phyloP scores from a whole-genome alignment of 2,797 vertebrate species.

The Sciurus vulgaris region DNA sequence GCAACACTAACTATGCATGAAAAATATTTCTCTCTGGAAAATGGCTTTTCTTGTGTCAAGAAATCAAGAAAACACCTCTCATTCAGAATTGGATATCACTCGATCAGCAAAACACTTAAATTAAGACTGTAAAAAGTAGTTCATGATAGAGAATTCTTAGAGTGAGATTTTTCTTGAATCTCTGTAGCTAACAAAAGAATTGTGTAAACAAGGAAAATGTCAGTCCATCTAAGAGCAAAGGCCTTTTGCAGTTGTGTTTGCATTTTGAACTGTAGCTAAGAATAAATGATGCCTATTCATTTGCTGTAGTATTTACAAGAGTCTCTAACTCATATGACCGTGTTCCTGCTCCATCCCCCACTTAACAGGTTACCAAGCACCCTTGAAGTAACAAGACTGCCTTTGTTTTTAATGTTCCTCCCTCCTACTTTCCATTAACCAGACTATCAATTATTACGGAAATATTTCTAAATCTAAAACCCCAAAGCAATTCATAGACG shows the following conservation, averaged over 20 bases:
- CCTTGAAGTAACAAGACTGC: slow-evolving; percentile 71
- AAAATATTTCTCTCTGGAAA: slow-evolving; percentile 67
- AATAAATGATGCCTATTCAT: slow-evolving; percentile 40
- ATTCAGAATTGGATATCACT: neutral
- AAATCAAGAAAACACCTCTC: slow-evolving; percentile 38
- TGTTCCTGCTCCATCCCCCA: slow-evolving; percentile 12
- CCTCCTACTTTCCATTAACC: slow-evolving; percentile 60
- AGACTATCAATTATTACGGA: slow-evolving; percentile 63
- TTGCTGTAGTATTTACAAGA: slow-evolving; percentile 62
- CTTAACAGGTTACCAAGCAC: slow-evolving; percentile 42
- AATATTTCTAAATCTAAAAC: slow-evolving; percentile 58
- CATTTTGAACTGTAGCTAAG: slow-evolving; percentile 63
- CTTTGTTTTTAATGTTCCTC: slow-evolving; percentile 71
- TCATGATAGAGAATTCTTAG: neutral
- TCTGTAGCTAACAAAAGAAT: slow-evolving; percentile 38
- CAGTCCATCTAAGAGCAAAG: slow-evolving; percentile 66
- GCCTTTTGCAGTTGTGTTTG: slow-evolving; percentile 62
- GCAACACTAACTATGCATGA: slow-evolving; percentile 35
- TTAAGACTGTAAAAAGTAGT: slow-evolving; percentile 21
- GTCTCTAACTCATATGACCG: neutral
- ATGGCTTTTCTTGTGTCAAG: slow-evolving; percentile 53
- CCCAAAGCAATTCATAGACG: slow-evolving; percentile 22
- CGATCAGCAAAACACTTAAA: slow-evolving; percentile 56
- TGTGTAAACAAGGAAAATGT: slow-evolving; percentile 65
- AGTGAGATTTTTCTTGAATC: slow-evolving; percentile 60